Evolutionary conservation across 2,113 vertebrate genomes (phyloP), one percentile per base, ranked within the genome.

Genomic region (Tetrax tetrax): DNA sequence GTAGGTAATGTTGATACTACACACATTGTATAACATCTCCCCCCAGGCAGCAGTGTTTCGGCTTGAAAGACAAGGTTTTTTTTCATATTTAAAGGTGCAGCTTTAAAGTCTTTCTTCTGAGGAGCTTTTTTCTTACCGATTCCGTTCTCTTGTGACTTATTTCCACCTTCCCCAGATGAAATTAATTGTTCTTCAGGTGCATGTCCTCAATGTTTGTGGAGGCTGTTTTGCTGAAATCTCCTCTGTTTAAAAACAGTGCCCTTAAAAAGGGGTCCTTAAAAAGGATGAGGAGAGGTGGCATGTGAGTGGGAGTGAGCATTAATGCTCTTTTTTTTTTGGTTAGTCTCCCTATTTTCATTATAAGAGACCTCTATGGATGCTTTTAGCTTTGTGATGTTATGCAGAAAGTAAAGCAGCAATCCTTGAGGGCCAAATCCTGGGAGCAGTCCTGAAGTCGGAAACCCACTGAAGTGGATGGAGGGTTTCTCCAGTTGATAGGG

Each of bases 361-460:
- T 13, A 28, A 50, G 16, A 77, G 15, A 47, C 17, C 8, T 15
- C 38, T 53, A 57, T 0, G 7, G 76, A 61, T 15, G 50, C 10
- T 50, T 92, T 6, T 35, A 38, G 21, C 23, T 71, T 87, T 35
- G 16, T 78, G 56, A 23, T 64, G 6, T 22, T 74, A 37, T 25
- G 60, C 27, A 54, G 50, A 78, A 94, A 59, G 3, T 29, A 48
- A 61, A 69, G 33, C 37, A 75, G n/a, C 18, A 35, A 2, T 65
- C 18, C 19, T 61, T 1, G 1, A 27, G 10, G 3, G 1, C 4
- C 15, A 50, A 27, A 64, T 29, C 12, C 54, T 16, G 6, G 43
- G 23, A 85, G 24, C 11, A 27, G 14, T 12, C 20, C 18, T 60
- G 53, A 56, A 50, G 10, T 1, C 77, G 60, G 57, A 86, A 64